phyloP scores from a whole-genome alignment of 2,113 vertebrate species.

The Sorex fumeus region DNA sequence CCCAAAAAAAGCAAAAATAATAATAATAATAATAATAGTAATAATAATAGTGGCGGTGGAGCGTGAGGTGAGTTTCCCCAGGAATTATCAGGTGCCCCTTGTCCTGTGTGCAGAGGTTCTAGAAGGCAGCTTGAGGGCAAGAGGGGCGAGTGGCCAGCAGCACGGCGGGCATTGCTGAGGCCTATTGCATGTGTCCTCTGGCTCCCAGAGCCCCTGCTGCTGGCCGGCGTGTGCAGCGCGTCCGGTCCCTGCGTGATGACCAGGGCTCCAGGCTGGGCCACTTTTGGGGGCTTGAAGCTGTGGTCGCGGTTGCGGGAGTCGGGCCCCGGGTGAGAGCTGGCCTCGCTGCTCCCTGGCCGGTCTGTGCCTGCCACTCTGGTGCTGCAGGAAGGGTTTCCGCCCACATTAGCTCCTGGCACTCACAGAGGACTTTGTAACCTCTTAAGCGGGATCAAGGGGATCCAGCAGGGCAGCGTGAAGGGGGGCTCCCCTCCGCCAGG shows the following conservation, averaged over 20 bases:
- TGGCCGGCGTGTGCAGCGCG: no score
- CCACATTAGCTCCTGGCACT: slow-evolving; percentile 34
- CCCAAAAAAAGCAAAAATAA: no score
- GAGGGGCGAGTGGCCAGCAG: accelerated
- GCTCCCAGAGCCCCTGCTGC: no score
- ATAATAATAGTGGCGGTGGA: no score
- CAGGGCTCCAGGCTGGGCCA: accelerated
- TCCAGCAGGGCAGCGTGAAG: background rate
- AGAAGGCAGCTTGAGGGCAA: background rate
- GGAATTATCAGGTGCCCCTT: background rate
- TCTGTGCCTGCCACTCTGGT: background rate
- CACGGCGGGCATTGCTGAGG: background rate
- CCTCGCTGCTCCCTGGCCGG: background rate
- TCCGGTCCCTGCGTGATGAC: no score
- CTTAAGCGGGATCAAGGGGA: slow-evolving; percentile 52
- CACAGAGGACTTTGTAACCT: slow-evolving; percentile 41
- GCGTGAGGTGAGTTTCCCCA: no score
- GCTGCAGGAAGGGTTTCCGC: background rate
- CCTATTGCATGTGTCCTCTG: background rate
- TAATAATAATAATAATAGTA: no score
- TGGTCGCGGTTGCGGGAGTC: no score
- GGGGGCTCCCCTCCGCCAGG: background rate
- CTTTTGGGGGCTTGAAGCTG: background rate
- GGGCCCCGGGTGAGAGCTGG: no score
- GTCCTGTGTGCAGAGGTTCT: background rate